Conservation (phyloP, 2,113 vertebrate species). For the Morone saxatilis region DNA sequence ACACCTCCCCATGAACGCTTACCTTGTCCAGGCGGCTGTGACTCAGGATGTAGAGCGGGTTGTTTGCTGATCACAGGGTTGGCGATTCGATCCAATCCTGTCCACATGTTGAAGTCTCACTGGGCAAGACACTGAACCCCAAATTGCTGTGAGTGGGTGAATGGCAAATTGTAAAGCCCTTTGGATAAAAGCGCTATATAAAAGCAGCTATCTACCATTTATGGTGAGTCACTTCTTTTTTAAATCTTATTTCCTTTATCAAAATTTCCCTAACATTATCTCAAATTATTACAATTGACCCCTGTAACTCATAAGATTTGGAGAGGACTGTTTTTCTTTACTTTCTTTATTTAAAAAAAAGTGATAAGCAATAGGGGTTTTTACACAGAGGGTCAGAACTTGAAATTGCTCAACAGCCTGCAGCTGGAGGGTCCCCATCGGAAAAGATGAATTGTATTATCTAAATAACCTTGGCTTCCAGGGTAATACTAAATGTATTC, state of each 20-base stretch:
- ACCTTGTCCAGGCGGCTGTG: slow-evolving; percentile 50
- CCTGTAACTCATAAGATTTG: neutral
- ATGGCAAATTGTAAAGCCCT: neutral
- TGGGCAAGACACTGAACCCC: neutral
- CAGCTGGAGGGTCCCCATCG: slow-evolving; percentile 22
- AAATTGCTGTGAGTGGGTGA: neutral
- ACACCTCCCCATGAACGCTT: slow-evolving; percentile 48
- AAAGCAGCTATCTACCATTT: neutral
- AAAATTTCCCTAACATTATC: slow-evolving; percentile 14
- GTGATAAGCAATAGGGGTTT: neutral
- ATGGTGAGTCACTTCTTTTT: neutral
- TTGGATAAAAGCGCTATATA: neutral
- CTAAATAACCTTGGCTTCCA: slow-evolving; percentile 10
- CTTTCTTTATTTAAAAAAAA: too few relatives aligned
- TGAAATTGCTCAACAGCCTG: slow-evolving; percentile 28
- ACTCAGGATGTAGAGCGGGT: neutral
- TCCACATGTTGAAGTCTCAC: neutral
- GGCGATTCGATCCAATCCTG: neutral
- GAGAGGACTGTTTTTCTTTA: neutral
- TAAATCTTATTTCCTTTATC: slow-evolving; percentile 1
- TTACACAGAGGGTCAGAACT: slow-evolving; percentile 44
- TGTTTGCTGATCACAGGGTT: neutral
- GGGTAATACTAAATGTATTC: slow-evolving; percentile 37
- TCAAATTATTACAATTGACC: slow-evolving; percentile 10
- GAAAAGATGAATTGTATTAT: slow-evolving; percentile 40